A percentile compares a stretch with the other conserved stretches of the same genome.
These are phyloP conservation scores for Metellina segmentata DNA, from an alignment of 2,888 invertebrate genomes.

Conservation along the genomic window DNA sequence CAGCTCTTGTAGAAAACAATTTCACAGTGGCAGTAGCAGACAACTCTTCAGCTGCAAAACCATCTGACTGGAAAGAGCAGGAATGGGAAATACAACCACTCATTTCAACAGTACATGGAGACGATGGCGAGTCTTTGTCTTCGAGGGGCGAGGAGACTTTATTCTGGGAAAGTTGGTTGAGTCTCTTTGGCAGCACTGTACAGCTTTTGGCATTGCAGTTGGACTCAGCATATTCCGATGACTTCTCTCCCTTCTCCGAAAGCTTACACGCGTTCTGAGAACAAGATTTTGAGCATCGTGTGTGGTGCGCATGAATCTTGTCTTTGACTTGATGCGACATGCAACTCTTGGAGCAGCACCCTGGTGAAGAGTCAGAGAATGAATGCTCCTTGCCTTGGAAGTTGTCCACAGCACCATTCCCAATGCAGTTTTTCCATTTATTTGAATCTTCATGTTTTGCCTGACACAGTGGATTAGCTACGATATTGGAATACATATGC, in stretches of 20 bases:
- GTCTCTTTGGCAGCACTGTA: constrained; percentile 61
- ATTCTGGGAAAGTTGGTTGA: constrained; percentile 54
- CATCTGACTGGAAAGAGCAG: constrained; percentile 75
- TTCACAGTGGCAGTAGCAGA: constrained; percentile 75
- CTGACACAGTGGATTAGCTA: constrained; percentile 39
- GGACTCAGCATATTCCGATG: constrained; percentile 31
- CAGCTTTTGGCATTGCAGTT: constrained; percentile 29
- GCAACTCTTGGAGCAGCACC: constrained; percentile 44
- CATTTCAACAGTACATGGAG: constrained; percentile 75
- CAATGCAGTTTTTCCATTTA: constrained; percentile 38
- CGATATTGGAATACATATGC: constrained; percentile 40
- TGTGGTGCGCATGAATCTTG: constrained; percentile 32
- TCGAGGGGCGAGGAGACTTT: constrained; percentile 68
- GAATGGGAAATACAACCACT: constrained; percentile 74
- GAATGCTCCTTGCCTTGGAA: background rate
- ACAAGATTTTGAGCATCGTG: constrained; percentile 38
- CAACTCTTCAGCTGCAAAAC: constrained; percentile 71
- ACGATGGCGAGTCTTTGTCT: constrained; percentile 72
- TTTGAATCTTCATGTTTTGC: constrained; percentile 23
- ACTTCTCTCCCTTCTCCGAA: constrained; percentile 38
- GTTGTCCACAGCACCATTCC: constrained; percentile 17
- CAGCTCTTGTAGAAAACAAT: constrained; percentile 67
- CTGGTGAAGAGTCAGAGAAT: constrained; percentile 8
- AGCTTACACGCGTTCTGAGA: constrained; percentile 43
- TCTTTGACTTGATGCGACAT: constrained; percentile 52